Conservation (phyloP, 2,797 vertebrate species). For the Premnoplex brunnescens region DNA sequence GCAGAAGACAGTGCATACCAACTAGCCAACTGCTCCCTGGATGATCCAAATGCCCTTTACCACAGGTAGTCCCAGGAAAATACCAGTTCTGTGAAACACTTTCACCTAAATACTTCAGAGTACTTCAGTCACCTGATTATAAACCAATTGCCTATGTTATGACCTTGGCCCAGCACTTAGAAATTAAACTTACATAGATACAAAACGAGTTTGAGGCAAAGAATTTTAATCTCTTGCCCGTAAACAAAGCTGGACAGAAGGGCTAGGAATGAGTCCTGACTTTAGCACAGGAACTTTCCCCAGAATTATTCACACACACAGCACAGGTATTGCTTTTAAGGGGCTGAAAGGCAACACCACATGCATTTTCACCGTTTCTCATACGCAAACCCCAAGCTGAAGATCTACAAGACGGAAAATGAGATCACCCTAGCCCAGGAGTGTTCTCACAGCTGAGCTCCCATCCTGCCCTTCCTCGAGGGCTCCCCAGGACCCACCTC, state of each 20-base stretch:
- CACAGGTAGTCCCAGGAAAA: not conserved
- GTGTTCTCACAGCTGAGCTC: rapidly evolving
- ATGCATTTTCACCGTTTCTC: rapidly evolving
- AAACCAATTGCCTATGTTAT: not conserved
- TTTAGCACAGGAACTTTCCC: not conserved
- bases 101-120: not conserved
- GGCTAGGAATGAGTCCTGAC: not conserved
- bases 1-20: not conserved
- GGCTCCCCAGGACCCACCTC: slow-evolving; percentile 76
- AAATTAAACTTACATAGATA: not conserved
- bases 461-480: not conserved
- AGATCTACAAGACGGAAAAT: rapidly evolving
- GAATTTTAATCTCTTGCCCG: not conserved
- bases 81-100: not conserved
- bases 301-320: rapidly evolving
- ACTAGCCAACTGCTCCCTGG: not conserved
- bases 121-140: not conserved
- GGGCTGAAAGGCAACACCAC: not conserved
- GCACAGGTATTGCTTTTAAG: rapidly evolving
- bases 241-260: rapidly evolving
- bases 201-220: not conserved
- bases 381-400: rapidly evolving
- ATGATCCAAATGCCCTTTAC: not conserved
- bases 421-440: not conserved
- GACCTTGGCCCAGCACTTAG: not conserved